phyloP scores from a whole-genome alignment of 2,797 vertebrate species.

The Crocidura indochinensis region DNA sequence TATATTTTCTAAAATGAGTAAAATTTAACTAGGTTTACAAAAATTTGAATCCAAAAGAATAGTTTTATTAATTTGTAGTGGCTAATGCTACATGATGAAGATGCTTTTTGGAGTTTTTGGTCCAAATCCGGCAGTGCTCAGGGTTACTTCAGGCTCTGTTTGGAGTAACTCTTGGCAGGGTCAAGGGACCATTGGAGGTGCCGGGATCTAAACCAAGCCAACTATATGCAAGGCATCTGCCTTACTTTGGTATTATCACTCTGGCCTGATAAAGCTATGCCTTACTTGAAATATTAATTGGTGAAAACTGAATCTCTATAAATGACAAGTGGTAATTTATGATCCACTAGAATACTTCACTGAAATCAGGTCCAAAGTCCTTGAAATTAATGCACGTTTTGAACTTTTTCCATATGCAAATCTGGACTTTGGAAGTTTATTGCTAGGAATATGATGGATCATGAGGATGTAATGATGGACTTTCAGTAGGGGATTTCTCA shows the following conservation, averaged over 20 bases:
- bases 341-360: background rate
- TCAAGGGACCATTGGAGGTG: no score
- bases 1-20: conserved; percentile 5
- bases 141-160: no score
- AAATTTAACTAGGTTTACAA: conserved; percentile 15
- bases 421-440: background rate
- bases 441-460: background rate
- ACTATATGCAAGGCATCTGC: no score
- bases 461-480: background rate
- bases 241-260: no score
- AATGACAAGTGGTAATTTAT: background rate
- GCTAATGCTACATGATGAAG: background rate
- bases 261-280: no score
- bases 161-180: no score
- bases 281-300: background rate
- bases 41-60: background rate
- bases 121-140: no score
- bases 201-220: no score
- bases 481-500: background rate
- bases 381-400: background rate
- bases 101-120: no score
- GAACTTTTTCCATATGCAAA: background rate
- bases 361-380: background rate
- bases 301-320: background rate
- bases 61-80: background rate